phyloP scores from a whole-genome alignment of 2,888 invertebrate species.

The Spilosoma lubricipeda region DNA sequence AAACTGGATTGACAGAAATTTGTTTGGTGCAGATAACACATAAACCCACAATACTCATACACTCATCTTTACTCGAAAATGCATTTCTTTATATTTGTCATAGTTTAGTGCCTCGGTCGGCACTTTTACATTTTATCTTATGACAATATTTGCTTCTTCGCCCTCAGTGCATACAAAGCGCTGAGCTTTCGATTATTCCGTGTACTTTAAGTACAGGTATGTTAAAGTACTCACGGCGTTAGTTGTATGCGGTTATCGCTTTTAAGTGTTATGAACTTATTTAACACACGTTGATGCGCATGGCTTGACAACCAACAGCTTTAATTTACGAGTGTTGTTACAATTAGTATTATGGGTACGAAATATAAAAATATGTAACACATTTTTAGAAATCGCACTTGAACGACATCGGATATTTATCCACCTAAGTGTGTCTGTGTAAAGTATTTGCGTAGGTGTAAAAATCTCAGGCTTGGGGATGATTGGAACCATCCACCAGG shows the following conservation, averaged over 20 bases:
- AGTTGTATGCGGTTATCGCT: slow-evolving; percentile 14
- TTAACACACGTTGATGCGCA: not conserved
- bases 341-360: not conserved
- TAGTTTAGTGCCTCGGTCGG: slow-evolving; percentile 64
- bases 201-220: not conserved
- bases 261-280: slow-evolving; percentile 7
- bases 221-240: slow-evolving; percentile 8
- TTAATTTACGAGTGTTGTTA: not conserved
- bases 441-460: too few relatives aligned
- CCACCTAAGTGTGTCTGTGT: too few relatives aligned
- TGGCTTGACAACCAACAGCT: not conserved
- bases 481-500: too few relatives aligned
- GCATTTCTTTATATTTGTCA: slow-evolving; percentile 63
- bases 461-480: too few relatives aligned
- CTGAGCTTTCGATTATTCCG: slow-evolving; percentile 41
- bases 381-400: not conserved
- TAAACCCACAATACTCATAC: slow-evolving; percentile 8
- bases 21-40: slow-evolving; percentile 7
- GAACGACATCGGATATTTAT: too few relatives aligned
- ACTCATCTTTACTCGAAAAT: slow-evolving; percentile 39
- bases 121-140: slow-evolving; percentile 68
- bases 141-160: slow-evolving; percentile 66
- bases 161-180: slow-evolving; percentile 45
- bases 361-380: not conserved
- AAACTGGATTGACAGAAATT: slow-evolving; percentile 10